These are phyloP conservation scores for Cinclus cinclus DNA, from an alignment of 2,113 vertebrate species.

Conservation along the genomic window DNA sequence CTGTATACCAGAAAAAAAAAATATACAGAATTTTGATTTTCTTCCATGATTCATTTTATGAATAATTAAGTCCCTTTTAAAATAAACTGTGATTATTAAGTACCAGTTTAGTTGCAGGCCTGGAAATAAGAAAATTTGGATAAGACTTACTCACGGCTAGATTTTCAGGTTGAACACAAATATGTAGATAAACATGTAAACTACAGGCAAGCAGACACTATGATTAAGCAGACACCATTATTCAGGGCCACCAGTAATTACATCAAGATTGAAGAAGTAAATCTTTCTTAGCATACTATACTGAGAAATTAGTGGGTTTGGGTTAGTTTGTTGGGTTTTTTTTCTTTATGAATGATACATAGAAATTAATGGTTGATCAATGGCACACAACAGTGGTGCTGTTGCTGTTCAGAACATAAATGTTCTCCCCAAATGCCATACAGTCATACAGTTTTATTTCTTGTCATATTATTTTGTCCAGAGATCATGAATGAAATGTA, in stretches of 20 bases:
- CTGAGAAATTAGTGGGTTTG: neutral
- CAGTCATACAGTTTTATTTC: neutral
- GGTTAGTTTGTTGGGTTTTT: rapidly evolving
- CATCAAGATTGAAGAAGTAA: neutral
- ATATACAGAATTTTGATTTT: neutral
- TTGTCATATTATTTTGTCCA: neutral
- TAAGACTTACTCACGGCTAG: neutral
- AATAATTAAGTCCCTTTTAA: neutral
- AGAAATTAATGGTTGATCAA: neutral
- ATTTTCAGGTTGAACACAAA: neutral
- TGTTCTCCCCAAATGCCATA: neutral
- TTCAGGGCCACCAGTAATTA: neutral
- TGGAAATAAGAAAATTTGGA: neutral
- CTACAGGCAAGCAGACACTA: neutral
- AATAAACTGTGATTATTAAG: neutral
- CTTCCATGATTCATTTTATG: neutral
- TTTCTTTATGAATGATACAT: neutral
- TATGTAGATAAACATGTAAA: neutral
- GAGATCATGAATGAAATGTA: neutral
- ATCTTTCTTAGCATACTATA: neutral
- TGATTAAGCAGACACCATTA: neutral
- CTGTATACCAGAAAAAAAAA: neutral
- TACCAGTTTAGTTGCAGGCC: neutral
- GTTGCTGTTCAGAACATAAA: neutral
- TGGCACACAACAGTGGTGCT: neutral